phyloP scores from a whole-genome alignment of 2,797 vertebrate species.

The Sebastes trivittatus region DNA sequence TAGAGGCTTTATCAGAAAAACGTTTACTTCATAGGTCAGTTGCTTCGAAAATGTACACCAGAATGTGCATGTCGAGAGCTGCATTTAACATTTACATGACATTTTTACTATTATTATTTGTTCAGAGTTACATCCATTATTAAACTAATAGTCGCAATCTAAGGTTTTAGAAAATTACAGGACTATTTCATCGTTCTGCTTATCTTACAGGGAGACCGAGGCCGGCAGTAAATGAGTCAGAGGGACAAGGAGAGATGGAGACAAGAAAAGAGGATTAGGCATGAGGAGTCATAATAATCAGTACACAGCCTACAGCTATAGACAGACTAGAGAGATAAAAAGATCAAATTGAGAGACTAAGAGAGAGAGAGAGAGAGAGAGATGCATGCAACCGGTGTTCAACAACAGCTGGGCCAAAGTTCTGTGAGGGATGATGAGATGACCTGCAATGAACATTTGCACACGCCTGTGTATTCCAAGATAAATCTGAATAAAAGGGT shows the following conservation, averaged over 20 bases:
- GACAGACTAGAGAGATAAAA: slow-evolving; percentile 11
- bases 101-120: slow-evolving; percentile 24
- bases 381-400: background rate
- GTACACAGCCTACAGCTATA: slow-evolving; percentile 19
- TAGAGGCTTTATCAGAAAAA: background rate
- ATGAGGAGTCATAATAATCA: slow-evolving; percentile 39
- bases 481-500: background rate
- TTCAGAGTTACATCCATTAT: slow-evolving; percentile 23
- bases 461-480: background rate
- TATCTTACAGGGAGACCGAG: background rate
- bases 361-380: background rate
- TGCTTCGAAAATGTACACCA: background rate
- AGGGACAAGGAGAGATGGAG: slow-evolving; percentile 23
- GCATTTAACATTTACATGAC: slow-evolving; percentile 17
- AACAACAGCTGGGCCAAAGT: slow-evolving; percentile 4
- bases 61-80: background rate
- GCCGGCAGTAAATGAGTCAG: slow-evolving; percentile 11
- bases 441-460: background rate
- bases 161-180: slow-evolving; percentile 15
- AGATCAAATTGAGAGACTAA: background rate
- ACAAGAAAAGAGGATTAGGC: slow-evolving; percentile 46
- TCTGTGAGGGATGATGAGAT: background rate
- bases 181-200: slow-evolving; percentile 24
- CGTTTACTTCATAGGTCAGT: background rate
- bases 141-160: slow-evolving; percentile 16